Base-by-base conservation (phyloP, 2,888 invertebrate species). In the Dromius quadrimaculatus region DNA sequence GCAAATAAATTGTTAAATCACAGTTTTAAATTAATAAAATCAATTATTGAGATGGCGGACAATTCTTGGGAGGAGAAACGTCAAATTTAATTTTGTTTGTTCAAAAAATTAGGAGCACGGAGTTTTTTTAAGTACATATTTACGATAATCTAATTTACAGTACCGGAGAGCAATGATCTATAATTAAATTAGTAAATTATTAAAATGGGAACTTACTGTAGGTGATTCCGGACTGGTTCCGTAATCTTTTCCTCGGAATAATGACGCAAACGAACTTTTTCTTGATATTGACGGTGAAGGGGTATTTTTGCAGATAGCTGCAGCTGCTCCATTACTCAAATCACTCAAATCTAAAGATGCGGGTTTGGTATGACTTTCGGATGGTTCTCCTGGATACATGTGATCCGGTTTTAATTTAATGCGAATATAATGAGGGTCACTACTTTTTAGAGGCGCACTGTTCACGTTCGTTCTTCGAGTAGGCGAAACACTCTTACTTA, bases 251-350 rank as follows among this genome's bases (percentile, higher is more conserved):
- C 91, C 89, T 80, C 90, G 89, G 78, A 94, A 94, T 43, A 94
- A 81, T 2, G 92, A 92, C 71, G 92, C 90, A 78, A 93, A 92
- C 28, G 93, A 93, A 76, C 91, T 92, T 80, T 92, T 92, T 36
- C 93, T 86, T 0, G 93, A 92, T 0, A 88, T 85, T 0, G 87
- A 85, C 0, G 93, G 92, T 1, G 93, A 93, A 0, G 93, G 92
- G 6, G 86, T 86, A 68, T 59, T 68, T 36, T 23, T 34, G 28
- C 45, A 41, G 5, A 59, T 45, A n/a, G 59, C 57, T 32, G 57
- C 32, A 4, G 45, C 59, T 5, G 43, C 41, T 15, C 68, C 68
- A 36, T 81, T 82, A 15, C 77, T 79, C 32, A 90, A 81, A 74
- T 90, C 88, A 38, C 80, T 80, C 32, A 90, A 81, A 74, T 90